Percentiles rank a stretch among this genome's conserved stretches.
Conservation (phyloP, 2,797 vertebrate genomes). For the Helarctos malayanus region DNA sequence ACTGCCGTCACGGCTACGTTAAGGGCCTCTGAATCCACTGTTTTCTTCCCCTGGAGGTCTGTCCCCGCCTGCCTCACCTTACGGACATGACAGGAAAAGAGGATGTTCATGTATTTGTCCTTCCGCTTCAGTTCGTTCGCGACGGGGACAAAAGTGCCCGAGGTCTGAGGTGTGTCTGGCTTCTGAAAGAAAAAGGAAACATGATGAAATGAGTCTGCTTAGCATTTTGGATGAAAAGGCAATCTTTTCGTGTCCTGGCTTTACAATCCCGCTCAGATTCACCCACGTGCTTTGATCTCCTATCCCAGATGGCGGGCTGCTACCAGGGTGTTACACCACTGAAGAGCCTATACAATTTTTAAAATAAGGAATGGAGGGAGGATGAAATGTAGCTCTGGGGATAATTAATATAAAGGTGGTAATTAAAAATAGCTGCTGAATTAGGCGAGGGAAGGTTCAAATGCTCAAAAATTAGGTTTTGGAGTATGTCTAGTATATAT, state of each 20-base stretch:
- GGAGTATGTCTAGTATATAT: background rate
- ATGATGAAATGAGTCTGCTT: background rate
- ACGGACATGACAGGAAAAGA: slow-evolving; percentile 97
- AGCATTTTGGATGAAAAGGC: background rate
- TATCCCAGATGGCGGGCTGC: background rate
- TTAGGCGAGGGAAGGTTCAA: slow-evolving; percentile 35
- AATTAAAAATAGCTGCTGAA: slow-evolving; percentile 63
- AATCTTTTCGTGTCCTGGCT: background rate
- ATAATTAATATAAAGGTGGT: slow-evolving; percentile 30
- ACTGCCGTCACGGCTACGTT: background rate
- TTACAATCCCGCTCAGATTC: background rate
- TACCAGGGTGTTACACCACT: background rate
- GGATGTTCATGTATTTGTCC: slow-evolving; percentile 98
- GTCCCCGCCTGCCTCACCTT: slow-evolving; percentile 91
- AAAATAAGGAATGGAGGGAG: slow-evolving; percentile 32
- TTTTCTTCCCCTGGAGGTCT: background rate
- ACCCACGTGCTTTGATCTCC: slow-evolving; percentile 6
- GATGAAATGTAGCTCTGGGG: slow-evolving; percentile 20
- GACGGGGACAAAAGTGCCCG: slow-evolving; percentile 93
- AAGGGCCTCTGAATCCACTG: background rate
- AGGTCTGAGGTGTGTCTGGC: slow-evolving; percentile 92
- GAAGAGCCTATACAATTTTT: background rate
- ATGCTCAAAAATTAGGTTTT: background rate
- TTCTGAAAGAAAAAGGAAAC: slow-evolving; percentile 90
- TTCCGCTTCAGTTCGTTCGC: slow-evolving; percentile 97